Base-by-base conservation (phyloP, 2,797 vertebrate genomes). In the Smutsia gigantea region DNA sequence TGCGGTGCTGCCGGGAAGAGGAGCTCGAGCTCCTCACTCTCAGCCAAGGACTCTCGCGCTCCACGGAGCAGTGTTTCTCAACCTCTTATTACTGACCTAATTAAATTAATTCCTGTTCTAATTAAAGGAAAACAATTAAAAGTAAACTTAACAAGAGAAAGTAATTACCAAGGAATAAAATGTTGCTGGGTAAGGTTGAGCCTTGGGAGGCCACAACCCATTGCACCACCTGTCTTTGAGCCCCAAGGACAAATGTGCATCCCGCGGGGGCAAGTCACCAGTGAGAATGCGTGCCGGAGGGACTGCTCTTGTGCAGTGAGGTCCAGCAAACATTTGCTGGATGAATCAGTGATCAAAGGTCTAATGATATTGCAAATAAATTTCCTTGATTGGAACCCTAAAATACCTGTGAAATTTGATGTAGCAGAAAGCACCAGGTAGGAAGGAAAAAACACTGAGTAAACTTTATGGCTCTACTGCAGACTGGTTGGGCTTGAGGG, bases 91-190 rank as follows among this genome's bases (percentile, higher is more conserved):
- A 77, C 46, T 46, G 46, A 12, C 46, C 46, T 46, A 46, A 46
- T 46, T 46, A 46, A 46, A 46, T 46, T 46, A 46, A 46, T 39
- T 69, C 82, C 34, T 84, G 68, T 31, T 31, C 69, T 94, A 46
- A 46, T 27, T 18, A 12, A 53, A 68, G 27, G 53, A 42, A 74
- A 96, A 71, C 83, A 39, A 37, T 53, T 75, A 51, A 75, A 89
- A 75, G 66, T 63, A 86, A 75, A 49, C 72, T 92, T 75, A 90
- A 88, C 7, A 59, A 77, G 14, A 68, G 27, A 86, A 92, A 83
- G 2, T 75, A 92, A 95, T 81, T 85, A 93, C 7, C 69, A 95
- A 93, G 66, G 25, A 96, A 66, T 61, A 71, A 87, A 84, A 82
- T 77, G 64, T 13, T 83, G 19, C n/a, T 91, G 39, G 53, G 29